Evolutionary conservation across 2,797 vertebrate species (phyloP).

Genomic region (Rhinatrema bivittatum): DNA sequence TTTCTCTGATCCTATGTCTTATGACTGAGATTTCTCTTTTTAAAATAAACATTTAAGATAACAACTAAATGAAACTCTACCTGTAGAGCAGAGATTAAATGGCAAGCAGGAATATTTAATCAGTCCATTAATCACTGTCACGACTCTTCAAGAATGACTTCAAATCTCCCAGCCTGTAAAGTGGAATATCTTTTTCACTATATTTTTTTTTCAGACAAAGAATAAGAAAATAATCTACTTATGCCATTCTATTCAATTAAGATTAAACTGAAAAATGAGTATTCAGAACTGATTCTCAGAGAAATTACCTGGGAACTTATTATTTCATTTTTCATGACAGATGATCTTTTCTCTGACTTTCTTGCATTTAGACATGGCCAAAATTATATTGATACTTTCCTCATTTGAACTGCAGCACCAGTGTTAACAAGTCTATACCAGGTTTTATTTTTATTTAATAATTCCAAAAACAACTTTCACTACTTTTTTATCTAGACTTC

Average conservation of each 20-base stretch:
- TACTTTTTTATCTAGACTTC: too few species aligned
- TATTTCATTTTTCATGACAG: too few species aligned
- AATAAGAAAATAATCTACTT: slow-evolving; percentile 1
- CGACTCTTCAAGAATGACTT: background rate
- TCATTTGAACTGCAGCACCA: too few species aligned
- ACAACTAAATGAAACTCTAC: background rate
- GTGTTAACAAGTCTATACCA: too few species aligned
- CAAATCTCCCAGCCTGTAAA: background rate
- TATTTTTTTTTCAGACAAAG: background rate
- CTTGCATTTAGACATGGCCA: too few species aligned
- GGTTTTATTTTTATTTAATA: too few species aligned
- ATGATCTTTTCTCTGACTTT: too few species aligned
- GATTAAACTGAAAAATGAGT: background rate
- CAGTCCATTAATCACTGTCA: background rate
- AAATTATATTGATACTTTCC: too few species aligned
- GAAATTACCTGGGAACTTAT: background rate
- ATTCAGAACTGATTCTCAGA: background rate
- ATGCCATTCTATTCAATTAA: background rate
- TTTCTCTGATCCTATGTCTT: too few species aligned
- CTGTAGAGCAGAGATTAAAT: background rate
- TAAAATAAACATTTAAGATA: slow-evolving; percentile 6
- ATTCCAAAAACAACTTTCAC: too few species aligned
- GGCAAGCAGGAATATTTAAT: background rate
- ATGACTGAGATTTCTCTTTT: background rate
- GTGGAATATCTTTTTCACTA: background rate